phyloP scores from a whole-genome alignment of 2,797 vertebrate genomes.

The Acanthurus tractus region DNA sequence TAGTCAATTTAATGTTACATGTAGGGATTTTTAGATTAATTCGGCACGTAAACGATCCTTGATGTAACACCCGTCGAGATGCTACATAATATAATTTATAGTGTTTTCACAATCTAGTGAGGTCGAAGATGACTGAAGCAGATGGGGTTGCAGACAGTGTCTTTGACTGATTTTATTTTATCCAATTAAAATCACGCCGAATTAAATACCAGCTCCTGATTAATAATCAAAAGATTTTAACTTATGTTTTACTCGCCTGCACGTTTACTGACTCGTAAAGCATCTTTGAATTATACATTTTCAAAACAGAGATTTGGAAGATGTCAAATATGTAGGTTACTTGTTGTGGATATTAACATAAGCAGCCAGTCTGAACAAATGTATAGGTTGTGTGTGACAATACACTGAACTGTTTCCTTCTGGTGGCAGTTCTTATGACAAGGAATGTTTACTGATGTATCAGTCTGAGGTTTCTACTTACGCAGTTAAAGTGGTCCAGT shows the following conservation, averaged over 20 bases:
- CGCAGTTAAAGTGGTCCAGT: constrained; percentile 4
- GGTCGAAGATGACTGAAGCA: background rate
- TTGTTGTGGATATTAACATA: background rate
- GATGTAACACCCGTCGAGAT: no score
- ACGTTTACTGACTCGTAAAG: background rate
- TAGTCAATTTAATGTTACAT: background rate
- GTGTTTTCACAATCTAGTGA: no score
- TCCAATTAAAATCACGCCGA: background rate
- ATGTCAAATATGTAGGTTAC: background rate
- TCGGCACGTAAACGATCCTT: background rate
- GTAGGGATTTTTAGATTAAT: no score
- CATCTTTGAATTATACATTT: background rate
- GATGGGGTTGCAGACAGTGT: background rate
- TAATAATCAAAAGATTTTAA: background rate
- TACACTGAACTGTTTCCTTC: background rate
- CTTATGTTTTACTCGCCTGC: background rate
- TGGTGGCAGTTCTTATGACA: background rate
- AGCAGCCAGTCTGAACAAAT: constrained; percentile 2
- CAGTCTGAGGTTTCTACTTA: constrained; percentile 22
- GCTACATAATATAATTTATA: background rate
- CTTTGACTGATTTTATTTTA: no score
- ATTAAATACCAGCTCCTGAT: background rate
- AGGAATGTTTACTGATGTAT: constrained; percentile 7
- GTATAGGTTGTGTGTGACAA: background rate
- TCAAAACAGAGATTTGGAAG: background rate